Conservation (phyloP, 2,888 invertebrate genomes). For the Campoletis raptor region DNA sequence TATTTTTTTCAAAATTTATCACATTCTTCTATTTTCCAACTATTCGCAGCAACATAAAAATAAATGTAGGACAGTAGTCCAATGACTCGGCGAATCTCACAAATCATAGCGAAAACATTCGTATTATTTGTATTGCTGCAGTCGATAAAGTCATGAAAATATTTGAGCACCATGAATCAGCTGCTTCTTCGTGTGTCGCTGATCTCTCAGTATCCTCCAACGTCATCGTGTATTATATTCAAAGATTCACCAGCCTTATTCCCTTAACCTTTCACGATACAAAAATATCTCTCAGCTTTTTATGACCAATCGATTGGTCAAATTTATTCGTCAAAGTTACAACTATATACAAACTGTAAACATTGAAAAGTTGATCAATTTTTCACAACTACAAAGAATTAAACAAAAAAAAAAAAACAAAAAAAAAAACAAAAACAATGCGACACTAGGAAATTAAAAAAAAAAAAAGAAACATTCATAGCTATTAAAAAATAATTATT, state of each 20-base stretch:
- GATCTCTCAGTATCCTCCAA: conserved; percentile 26
- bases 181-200: conserved; percentile 26
- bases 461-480: too few relatives aligned
- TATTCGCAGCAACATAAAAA: background rate
- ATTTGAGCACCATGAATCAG: conserved; percentile 41
- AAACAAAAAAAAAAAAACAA: background rate
- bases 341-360: background rate
- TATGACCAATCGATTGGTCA: background rate
- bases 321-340: conserved; percentile 8
- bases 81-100: conserved; percentile 4
- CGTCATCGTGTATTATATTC: conserved; percentile 40
- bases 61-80: conserved; percentile 16
- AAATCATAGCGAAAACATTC: background rate
- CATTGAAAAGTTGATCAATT: background rate
- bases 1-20: background rate
- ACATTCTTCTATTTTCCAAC: background rate
- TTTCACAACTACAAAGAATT: background rate
- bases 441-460: too few relatives aligned
- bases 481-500: background rate
- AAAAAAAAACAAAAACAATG: background rate
- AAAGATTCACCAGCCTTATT: conserved; percentile 48
- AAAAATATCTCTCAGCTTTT: conserved; percentile 16
- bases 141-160: background rate
- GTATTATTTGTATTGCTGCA: background rate
- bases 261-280: conserved; percentile 57